Base-by-base conservation (phyloP, 2,888 invertebrate genomes). In the Hypsopygia costalis region DNA sequence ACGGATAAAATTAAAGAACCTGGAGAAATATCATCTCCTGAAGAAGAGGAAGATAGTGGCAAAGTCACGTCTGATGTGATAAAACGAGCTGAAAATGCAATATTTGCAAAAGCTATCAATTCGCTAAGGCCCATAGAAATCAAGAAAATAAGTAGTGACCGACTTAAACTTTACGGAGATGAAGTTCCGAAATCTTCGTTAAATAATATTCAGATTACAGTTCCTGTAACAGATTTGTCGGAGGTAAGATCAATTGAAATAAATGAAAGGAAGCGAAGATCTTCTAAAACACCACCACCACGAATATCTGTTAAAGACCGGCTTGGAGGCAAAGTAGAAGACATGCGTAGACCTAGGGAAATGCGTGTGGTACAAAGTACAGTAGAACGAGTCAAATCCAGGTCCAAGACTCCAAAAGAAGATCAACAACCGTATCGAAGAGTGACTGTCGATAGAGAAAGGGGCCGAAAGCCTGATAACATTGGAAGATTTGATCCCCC, bases 31-130 rank as follows among this genome's bases (percentile, higher is more conserved):
- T 74, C 81, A 9, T 80, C 81, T 25, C 87, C 83, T 0, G 82
- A 86, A 34, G 80, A 81, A 64, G 74, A 88, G 70, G 91, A 90
- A 52, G 91, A 91, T 55, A 81, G 89, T 5, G 91, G 90, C 40
- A 95, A 95, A 81, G 93, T 94, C 0, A 96, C 97, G 1, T 94
- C 94, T 11, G 97, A 97, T 76, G 96, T 97, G 3, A 86, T 97
- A 36, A 97, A 97, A 68, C 91, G 96, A 52, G 97, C 97, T 1
- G 97, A 97, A 82, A 97, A 97, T 71, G 97, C 95, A 0, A 94
- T 97, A 56, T 95, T 97, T 71, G 95, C 97, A 30, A 96, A 97
- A 75, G 95, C 95, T 0, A 94, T 95, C 31, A 95, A 94, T 62
- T 94, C 95, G 0, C 92, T 95, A 33, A 90, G 94, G 43, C 94